Evolutionary conservation across 1,140 invertebrate species (phyloP), one percentile per base, ranked within the genome.

Genomic region (Danaus plexippus): DNA sequence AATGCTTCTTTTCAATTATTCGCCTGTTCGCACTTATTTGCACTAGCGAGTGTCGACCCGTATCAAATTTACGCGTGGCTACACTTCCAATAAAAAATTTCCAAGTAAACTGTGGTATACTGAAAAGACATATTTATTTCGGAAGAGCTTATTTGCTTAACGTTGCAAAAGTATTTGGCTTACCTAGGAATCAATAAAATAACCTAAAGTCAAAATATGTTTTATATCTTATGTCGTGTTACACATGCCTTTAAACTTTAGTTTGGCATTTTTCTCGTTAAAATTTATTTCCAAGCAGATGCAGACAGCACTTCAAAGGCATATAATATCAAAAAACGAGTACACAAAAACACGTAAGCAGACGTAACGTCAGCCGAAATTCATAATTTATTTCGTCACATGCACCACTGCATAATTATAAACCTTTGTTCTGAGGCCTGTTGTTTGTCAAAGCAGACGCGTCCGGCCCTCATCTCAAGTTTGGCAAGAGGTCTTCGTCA

Each of bases 401-500:
- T 54, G 49, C 54, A 60, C 54, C 22, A 53, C 22, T 59, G 61
- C 71, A 74, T 73, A 77, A 75, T 77, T 60, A 60, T 57, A 70
- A 65, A 72, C 76, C 71, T 77, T 79, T 79, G 78, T 78, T 71
- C 71, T 54, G 59, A 59, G 61, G 41, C 12, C 47, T 66, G 60
- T 64, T 62, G 66, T 70, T 73, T 76, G 71, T 76, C 77, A 77
- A 78, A 75, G 73, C 54, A 69, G 76, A 71, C 76, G 69, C 79
- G 69, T 77, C 77, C 75, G 77, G 66, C 64, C 48, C 75, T 80
- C 63, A 59, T 64, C 63, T 76, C 61, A 67, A 80, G 75, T 80
- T 82, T 79, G 77, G 79, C 76, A 82, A 79, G 75, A 76, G 77
- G 73, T 66, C 71, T 75, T 68, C 59, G 69, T 78, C 77, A 82